Evolutionary conservation across 2,888 invertebrate species (phyloP), one percentile per base, ranked within the genome.

Genomic region (Gortyna flavago): DNA sequence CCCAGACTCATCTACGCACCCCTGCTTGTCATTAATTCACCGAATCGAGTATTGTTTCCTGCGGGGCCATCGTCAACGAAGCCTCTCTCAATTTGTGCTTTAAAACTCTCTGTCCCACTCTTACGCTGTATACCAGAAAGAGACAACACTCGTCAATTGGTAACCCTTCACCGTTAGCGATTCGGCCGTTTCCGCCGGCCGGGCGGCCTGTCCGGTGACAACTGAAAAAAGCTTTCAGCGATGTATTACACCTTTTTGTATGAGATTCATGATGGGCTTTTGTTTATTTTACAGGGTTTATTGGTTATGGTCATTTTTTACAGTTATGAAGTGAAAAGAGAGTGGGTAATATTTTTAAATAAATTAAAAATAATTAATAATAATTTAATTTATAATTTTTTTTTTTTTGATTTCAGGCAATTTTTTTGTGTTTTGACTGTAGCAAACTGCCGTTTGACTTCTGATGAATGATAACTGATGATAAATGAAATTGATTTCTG

Each of bases 21-120:
- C 91, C 93, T 92, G 90, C 91, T 93, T 89, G 94, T 93, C 95
- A 95, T 96, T 96, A 95, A 96, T 96, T 95, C 95, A 92, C 92
- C 89, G 94, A 93, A 95, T 96, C 95, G 96, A 96, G 96, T 96
- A 96, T 96, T 96, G 95, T 96, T 96, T 96, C 96, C 96, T 95
- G 96, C 91, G 89, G 88, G 88, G 87, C 91, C 93, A 93, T 92
- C 93, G 92, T 92, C 92, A 93, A 91, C 94, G 92, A 93, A 93
- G 92, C 93, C 91, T 93, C 94, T 92, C 93, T 93, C 95, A 94
- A 95, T 95, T 94, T 94, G 91, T 92, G 93, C 93, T 95, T 94
- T 94, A 93, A 93, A 94, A 93, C 88, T 84, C 72, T 57, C 86
- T 51, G 65, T 92, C 94, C 81, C 90, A 81, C 85, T 93, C 92